These are phyloP conservation scores for Sebastes steindachneri DNA, from an alignment of 2,797 vertebrate genomes.

Conservation along the genomic window DNA sequence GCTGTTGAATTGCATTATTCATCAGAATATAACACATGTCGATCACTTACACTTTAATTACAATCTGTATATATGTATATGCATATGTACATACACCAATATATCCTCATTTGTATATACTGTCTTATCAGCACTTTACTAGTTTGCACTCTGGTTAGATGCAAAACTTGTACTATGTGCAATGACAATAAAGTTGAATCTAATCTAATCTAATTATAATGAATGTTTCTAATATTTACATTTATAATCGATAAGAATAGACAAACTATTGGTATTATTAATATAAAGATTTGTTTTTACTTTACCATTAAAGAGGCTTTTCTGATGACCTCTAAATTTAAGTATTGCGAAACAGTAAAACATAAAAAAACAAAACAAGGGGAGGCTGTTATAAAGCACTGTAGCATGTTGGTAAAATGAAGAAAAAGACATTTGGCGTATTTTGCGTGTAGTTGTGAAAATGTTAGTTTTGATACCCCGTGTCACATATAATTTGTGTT, in stretches of 20 bases:
- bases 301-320: background rate
- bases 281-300: background rate
- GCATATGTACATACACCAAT: too few species aligned
- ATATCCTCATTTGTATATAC: too few species aligned
- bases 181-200: too few species aligned
- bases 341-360: background rate
- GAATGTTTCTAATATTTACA: background rate
- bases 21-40: too few species aligned
- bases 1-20: background rate
- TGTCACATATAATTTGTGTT: constrained; percentile 20
- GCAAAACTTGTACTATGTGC: too few species aligned
- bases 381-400: background rate
- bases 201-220: too few species aligned
- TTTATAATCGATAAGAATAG: background rate
- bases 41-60: too few species aligned
- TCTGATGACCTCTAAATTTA: background rate
- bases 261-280: background rate
- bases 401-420: background rate
- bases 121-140: too few species aligned
- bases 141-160: too few species aligned
- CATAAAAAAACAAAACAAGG: background rate
- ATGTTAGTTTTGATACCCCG: background rate
- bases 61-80: too few species aligned
- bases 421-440: background rate
- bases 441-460: background rate